Conservation (phyloP, 1,140 invertebrate species). For the Lordiphosa mommai region DNA sequence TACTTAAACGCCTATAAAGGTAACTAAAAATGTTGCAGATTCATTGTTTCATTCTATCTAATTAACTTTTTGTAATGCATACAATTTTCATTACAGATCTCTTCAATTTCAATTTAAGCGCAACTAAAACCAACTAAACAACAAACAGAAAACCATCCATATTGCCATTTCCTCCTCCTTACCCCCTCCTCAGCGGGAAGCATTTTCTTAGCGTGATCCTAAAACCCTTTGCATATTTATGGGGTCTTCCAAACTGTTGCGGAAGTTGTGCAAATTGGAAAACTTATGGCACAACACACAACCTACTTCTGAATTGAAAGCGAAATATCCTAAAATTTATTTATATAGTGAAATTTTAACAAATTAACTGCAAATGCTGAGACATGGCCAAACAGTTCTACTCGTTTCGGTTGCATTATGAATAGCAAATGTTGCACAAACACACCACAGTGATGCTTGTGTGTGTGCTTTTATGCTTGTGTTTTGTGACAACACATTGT, state of each 20-base stretch:
- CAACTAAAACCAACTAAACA: slow-evolving; percentile 34
- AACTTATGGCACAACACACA: slow-evolving; percentile 50
- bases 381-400: slow-evolving; percentile 54
- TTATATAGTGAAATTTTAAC: slow-evolving; percentile 72
- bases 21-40: too few relatives aligned
- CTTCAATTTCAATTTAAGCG: slow-evolving; percentile 38
- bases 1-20: too few relatives aligned
- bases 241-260: slow-evolving; percentile 41
- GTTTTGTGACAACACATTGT: slow-evolving; percentile 56
- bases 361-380: slow-evolving; percentile 70
- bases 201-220: slow-evolving; percentile 32
- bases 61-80: too few relatives aligned
- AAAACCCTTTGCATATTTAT: slow-evolving; percentile 64
- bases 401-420: slow-evolving; percentile 20
- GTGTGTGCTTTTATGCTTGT: background rate
- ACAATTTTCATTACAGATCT: too few relatives aligned
- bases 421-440: slow-evolving; percentile 41
- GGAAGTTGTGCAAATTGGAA: slow-evolving; percentile 68
- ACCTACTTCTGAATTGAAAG: slow-evolving; percentile 13
- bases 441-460: background rate
- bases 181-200: too few relatives aligned
- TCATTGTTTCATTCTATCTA: too few relatives aligned
- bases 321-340: slow-evolving; percentile 52
- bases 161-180: background rate
- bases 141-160: slow-evolving; percentile 22